These are phyloP conservation scores for Chloroceryle amazona DNA, from an alignment of 2,797 vertebrate species.

Conservation along the genomic window DNA sequence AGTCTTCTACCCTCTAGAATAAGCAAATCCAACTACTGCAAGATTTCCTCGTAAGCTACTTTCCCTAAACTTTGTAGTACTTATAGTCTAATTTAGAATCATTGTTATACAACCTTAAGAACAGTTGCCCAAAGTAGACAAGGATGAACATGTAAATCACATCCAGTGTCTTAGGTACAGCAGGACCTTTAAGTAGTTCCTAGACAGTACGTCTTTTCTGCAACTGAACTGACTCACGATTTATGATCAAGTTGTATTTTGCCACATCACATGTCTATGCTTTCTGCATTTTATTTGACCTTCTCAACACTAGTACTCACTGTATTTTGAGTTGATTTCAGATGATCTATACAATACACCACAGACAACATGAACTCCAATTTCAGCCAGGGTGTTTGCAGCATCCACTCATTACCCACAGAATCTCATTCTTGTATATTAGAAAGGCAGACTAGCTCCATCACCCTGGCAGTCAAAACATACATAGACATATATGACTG, in stretches of 20 bases:
- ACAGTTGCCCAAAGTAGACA: not conserved
- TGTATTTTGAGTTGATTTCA: not conserved
- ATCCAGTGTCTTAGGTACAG: not conserved
- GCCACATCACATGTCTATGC: not conserved
- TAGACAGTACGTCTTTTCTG: not conserved
- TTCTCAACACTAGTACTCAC: not conserved
- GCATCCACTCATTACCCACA: fast-evolving
- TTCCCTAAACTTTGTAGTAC: not conserved
- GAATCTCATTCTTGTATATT: fast-evolving
- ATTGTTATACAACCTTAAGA: not conserved
- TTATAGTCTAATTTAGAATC: not conserved
- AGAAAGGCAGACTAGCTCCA: not conserved
- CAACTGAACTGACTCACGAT: not conserved
- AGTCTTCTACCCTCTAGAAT: not conserved
- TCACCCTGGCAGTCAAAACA: not conserved
- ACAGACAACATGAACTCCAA: fast-evolving
- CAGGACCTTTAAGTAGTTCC: not conserved
- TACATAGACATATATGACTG: not conserved
- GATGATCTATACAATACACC: not conserved
- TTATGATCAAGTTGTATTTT: not conserved
- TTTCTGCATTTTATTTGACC: not conserved
- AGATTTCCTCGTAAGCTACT: not conserved
- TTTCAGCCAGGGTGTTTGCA: not conserved
- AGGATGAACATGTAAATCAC: not conserved
- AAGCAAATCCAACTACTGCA: not conserved